Base-by-base conservation (phyloP, 1,140 invertebrate species). In the Lordiphosa stackelbergi region DNA sequence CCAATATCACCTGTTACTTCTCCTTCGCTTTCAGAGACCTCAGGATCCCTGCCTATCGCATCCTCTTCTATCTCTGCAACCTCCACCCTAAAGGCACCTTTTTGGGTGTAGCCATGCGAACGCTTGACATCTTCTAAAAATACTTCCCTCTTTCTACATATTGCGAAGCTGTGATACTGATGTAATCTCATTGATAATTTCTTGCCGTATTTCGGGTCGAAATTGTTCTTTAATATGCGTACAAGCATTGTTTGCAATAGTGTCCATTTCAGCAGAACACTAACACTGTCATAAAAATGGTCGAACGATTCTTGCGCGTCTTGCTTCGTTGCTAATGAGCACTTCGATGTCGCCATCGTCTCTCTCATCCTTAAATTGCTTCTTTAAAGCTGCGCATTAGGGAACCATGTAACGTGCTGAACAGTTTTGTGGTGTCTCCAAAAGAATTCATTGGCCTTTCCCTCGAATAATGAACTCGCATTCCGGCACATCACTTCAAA, bases 191-290 rank as follows among this genome's bases (percentile, higher is more conserved):
- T 47, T 47, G 11, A 35, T 10, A 4, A 47, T 31, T 2, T 47
- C 45, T 13, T 47, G 45, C 0, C 45, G 28, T 34, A 47, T 47
- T n/a, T 47, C 45, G 9, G 9, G 12, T 7, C 45, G n/a, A 8
- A 47, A 34, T 34, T 47, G 3, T 5, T 47, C 11, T 48, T 48
- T 9, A 36, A 16, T 35, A 34, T 37, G 6, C 13, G 4, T 11
- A n/a, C 10, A 22, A 49, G 13, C 3, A 22, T 22, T 1, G 19
- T 22, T 22, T 22, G 1, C 3, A 22, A 22, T 22, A 22, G 19
- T 22, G 19, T 22, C 19, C 19, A 22, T 22, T 36, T 49, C 3
- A 49, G 10, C 16, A 22, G 36, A 11, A 19, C 12, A 10, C 9
- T 49, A 1, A 49, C 16, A 8, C 34, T 22, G 1, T 49, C 47